Conservation (phyloP, 1,140 invertebrate species). For the Drosophila ficusphila region DNA sequence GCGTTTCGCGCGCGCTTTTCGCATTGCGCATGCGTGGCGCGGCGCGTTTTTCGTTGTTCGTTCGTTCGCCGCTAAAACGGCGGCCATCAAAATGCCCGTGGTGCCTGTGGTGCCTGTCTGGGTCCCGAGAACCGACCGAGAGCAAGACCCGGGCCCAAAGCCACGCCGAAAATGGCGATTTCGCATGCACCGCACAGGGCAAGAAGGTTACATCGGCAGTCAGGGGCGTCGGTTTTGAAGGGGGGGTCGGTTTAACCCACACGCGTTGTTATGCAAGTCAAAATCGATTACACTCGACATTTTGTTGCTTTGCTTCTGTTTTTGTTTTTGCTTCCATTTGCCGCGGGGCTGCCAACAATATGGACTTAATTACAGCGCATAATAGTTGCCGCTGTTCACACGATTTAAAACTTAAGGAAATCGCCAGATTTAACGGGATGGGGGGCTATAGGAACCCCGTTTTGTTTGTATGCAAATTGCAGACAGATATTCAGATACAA, state of each 20-base stretch:
- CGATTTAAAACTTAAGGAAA: slow-evolving; percentile 23
- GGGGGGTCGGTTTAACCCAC: slow-evolving; percentile 14
- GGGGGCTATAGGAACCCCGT: slow-evolving; percentile 10
- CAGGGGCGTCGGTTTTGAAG: neutral
- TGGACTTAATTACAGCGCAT: slow-evolving; percentile 50
- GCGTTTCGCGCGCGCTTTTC: slow-evolving; percentile 54
- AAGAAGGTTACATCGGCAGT: slow-evolving; percentile 64
- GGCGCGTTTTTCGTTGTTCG: slow-evolving; percentile 15
- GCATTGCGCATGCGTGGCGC: slow-evolving; percentile 67
- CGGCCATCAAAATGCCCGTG: slow-evolving; percentile 63
- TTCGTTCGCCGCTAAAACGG: slow-evolving; percentile 34
- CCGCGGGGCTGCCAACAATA: slow-evolving; percentile 29
- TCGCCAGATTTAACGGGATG: neutral
- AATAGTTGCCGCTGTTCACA: slow-evolving; percentile 46
- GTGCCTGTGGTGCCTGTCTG: too few relatives aligned
- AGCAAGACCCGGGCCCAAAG: slow-evolving; percentile 14
- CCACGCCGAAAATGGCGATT: slow-evolving; percentile 44
- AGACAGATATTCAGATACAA: slow-evolving; percentile 24
- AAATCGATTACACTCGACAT: slow-evolving; percentile 57
- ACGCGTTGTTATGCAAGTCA: slow-evolving; percentile 58
- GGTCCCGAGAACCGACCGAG: slow-evolving; percentile 53
- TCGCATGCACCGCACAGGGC: slow-evolving; percentile 67
- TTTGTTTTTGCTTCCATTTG: neutral
- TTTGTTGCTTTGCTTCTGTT: neutral
- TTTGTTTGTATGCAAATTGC: slow-evolving; percentile 73